Evolutionary conservation across 2,797 vertebrate species (phyloP), one percentile per base, ranked within the genome.

Genomic region (Sus cebifrons): DNA sequence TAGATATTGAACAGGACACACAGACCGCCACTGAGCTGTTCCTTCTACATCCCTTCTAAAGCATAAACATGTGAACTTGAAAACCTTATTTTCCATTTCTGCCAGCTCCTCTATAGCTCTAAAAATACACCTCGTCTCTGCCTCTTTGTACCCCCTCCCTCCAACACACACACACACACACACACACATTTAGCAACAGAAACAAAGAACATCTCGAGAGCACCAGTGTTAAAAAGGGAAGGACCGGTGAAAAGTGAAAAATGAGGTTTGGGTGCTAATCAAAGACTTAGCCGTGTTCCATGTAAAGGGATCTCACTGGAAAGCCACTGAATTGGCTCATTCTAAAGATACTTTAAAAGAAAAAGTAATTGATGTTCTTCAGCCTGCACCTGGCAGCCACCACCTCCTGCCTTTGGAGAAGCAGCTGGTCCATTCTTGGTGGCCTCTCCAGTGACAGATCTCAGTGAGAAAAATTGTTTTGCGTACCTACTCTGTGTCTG

Each of bases 71-170:
- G 83, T 27, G 78, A 97, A 96, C 97, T 95, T 79, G 89, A 96
- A 97, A 98, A 97, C 86, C 96, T 94, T 94, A 81, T 97, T 96
- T 98, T 97, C 93, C 86, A 95, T 95, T 96, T 97, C 96, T 96
- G 85, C 91, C 93, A 92, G 82, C 87, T 94, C 85, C 74, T 89
- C 62, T 75, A 21, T 71, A 44, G 96, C 73, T 96, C 95, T 97
- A 96, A 97, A 97, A 97, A 96, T 95, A 97, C n/a, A 85, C 78
- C 90, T 96, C 3, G 21, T 71, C 74, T 96, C 94, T 95, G 29
- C 75, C 49, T 96, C 95, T 95, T 92, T 83, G 85, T 86, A 87
- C 29, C 78, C 89, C 52, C 90, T 91, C 65, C 71, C 20, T 49
- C 79, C 78, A 73, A 74, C 60, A 94, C 70, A 95, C 86, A 85